phyloP scores from a whole-genome alignment of 2,113 vertebrate species.

The Aspiorhynchus laticeps region DNA sequence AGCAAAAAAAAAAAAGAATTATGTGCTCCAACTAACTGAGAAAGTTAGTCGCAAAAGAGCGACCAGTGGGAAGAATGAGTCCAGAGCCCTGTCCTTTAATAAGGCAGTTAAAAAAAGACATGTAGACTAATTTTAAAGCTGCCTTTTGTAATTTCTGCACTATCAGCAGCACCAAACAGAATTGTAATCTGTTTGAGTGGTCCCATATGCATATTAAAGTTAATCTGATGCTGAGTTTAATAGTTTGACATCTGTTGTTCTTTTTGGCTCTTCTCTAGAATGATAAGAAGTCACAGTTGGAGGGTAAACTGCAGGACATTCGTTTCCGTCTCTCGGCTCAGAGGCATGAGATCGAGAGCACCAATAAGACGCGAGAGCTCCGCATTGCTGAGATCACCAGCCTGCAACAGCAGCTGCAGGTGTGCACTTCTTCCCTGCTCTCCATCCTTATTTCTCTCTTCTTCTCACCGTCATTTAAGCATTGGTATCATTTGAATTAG shows the following conservation, averaged over 20 bases:
- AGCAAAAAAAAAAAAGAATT: too few relatives aligned
- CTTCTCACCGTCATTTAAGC: too few relatives aligned
- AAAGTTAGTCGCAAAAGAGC: too few relatives aligned
- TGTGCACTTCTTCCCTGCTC: conserved; percentile 58
- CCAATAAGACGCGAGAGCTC: conserved; percentile 91
- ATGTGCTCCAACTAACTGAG: too few relatives aligned
- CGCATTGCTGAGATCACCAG: conserved; percentile 96
- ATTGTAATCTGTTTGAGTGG: neutral
- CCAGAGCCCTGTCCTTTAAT: too few relatives aligned
- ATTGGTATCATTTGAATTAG: too few relatives aligned
- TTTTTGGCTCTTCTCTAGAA: conserved; percentile 74
- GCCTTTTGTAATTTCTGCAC: neutral
- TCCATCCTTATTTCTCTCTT: neutral
- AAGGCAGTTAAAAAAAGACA: neutral
- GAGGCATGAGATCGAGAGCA: conserved; percentile 94
- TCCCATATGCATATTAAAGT: neutral
- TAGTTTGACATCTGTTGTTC: neutral
- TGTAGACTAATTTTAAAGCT: neutral
- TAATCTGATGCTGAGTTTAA: neutral
- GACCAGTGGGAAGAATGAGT: too few relatives aligned
- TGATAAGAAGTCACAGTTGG: conserved; percentile 93
- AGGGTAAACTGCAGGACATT: conserved; percentile 96
- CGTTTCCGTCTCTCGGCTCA: conserved; percentile 89
- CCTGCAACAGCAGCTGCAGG: conserved; percentile 95
- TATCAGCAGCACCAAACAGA: neutral